Conservation (phyloP, 2,797 vertebrate genomes). For the Acestrorhynchus altus region DNA sequence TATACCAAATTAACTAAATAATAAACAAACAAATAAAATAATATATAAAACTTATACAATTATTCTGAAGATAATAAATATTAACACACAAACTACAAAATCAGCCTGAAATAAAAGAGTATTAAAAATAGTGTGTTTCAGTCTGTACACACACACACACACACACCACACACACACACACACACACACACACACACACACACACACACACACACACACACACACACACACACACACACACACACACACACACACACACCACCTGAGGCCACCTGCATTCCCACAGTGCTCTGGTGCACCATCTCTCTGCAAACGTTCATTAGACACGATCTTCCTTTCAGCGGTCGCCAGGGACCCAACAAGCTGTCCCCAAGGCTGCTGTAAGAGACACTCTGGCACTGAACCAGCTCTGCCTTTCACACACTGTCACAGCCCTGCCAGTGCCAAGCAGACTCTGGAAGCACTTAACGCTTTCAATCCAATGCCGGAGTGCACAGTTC, state of each 20-base stretch:
- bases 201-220: not conserved
- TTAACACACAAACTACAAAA: not conserved
- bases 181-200: not conserved
- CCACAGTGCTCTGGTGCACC: constrained; percentile 70
- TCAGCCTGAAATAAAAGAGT: not conserved
- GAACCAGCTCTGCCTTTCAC: constrained; percentile 50
- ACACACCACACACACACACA: not conserved
- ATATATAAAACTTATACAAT: no score
- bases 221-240: no score
- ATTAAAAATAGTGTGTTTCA: not conserved
- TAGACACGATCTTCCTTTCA: constrained; percentile 64
- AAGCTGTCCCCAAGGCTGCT: constrained; percentile 64
- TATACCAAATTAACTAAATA: no score
- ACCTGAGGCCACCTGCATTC: constrained; percentile 71
- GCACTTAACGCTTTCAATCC: constrained; percentile 3
- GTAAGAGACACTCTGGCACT: constrained; percentile 64
- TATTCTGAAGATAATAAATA: not conserved
- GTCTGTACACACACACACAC: not conserved
- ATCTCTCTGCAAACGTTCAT: constrained; percentile 64
- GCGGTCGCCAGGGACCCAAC: constrained; percentile 68
- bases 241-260: not conserved
- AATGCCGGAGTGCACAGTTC: constrained; percentile 1
- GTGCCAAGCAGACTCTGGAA: constrained; percentile 52
- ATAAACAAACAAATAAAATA: no score
- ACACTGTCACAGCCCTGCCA: constrained; percentile 58